Percentiles rank a stretch among this genome's conserved stretches.
phyloP scores from a whole-genome alignment of 2,888 invertebrate species.

The Eudemis profundana region DNA sequence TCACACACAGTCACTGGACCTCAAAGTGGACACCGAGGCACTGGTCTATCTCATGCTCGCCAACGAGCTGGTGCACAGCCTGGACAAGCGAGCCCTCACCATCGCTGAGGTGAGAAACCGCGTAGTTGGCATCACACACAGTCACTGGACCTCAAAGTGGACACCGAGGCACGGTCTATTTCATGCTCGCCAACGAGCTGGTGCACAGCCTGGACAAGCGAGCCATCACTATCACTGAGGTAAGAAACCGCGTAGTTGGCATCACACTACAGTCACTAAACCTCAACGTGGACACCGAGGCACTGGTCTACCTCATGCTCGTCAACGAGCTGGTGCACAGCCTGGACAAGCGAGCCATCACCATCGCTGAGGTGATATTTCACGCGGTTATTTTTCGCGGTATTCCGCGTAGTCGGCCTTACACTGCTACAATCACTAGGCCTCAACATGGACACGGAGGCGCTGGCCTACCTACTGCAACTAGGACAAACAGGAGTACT shows the following conservation, averaged over 20 bases:
- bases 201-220: constrained; percentile 92
- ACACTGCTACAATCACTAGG: no score
- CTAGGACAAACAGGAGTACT: no score
- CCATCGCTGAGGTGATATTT: constrained; percentile 94
- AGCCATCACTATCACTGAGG: constrained; percentile 97
- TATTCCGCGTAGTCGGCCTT: not conserved
- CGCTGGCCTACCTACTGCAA: constrained; percentile 96
- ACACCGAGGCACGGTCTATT: constrained; percentile 97
- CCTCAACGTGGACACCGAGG: constrained; percentile 98
- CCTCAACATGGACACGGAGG: constrained; percentile 97
- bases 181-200: constrained; percentile 97
- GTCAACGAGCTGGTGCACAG: constrained; percentile 96
- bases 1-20: no score
- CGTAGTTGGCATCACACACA: no score
- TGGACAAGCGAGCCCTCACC: constrained; percentile 93
- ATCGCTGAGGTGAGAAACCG: constrained; percentile 92
- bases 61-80: constrained; percentile 93
- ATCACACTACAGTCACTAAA: no score
- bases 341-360: constrained; percentile 91
- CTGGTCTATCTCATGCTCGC: constrained; percentile 97
- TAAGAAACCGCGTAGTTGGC: constrained; percentile 54
- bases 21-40: constrained; percentile 98
- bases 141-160: constrained; percentile 97
- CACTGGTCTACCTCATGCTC: constrained; percentile 96
- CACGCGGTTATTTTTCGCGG: not conserved